Conservation (phyloP, 1,140 invertebrate species). For the Drosophila dunni region DNA sequence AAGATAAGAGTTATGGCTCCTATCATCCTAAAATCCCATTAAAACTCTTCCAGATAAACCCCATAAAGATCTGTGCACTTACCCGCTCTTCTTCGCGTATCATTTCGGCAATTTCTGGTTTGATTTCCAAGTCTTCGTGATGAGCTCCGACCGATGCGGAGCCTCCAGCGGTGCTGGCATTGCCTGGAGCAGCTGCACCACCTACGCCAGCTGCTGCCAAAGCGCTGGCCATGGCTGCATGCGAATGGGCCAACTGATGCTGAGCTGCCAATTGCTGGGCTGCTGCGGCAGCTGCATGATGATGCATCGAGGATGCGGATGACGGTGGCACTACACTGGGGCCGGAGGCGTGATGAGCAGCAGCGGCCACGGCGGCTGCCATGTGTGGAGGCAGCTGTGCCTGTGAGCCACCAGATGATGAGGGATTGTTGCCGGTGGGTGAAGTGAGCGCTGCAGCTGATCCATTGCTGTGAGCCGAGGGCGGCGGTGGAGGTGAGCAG, state of each 20-base stretch:
- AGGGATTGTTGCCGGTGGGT: conserved; percentile 56
- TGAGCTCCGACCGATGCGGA: conserved; percentile 61
- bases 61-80: conserved; percentile 85
- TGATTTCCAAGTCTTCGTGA: conserved; percentile 94
- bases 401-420: conserved; percentile 68
- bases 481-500: conserved; percentile 49
- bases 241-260: conserved; percentile 76
- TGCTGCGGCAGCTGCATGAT: conserved; percentile 73
- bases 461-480: conserved; percentile 56
- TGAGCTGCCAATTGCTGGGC: conserved; percentile 79
- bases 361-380: conserved; percentile 69
- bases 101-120: conserved; percentile 97
- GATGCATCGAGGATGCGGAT: conserved; percentile 58
- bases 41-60: neutral
- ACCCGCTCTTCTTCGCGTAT: conserved; percentile 97
- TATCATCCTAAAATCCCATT: too few relatives aligned
- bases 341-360: conserved; percentile 65
- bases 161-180: conserved; percentile 29
- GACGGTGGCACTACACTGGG: conserved; percentile 31
- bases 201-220: conserved; percentile 56
- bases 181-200: conserved; percentile 57
- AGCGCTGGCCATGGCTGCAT: conserved; percentile 75
- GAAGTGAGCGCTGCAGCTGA: conserved; percentile 48
- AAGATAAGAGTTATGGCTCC: too few relatives aligned
- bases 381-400: conserved; percentile 65